phyloP scores from a whole-genome alignment of 2,888 invertebrate species.

The Eupeodes luniger region DNA sequence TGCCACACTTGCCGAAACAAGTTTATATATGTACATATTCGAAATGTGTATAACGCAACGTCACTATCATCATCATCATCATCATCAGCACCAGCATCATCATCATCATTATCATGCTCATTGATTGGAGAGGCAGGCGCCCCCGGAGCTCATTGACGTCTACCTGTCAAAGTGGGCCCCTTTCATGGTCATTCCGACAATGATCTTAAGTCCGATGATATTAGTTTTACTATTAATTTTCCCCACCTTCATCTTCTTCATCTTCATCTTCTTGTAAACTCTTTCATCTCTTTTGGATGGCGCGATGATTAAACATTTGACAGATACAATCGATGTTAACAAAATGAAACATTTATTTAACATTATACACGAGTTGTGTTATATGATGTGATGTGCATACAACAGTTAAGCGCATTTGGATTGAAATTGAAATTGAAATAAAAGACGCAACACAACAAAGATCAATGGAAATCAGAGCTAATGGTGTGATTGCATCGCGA shows the following conservation, averaged over 20 bases:
- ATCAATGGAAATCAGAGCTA: conserved; percentile 62
- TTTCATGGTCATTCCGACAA: conserved; percentile 23
- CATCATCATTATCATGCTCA: conserved; percentile 48
- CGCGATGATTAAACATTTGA: conserved; percentile 73
- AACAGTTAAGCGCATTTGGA: not conserved
- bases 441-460: conserved; percentile 34
- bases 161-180: conserved; percentile 56
- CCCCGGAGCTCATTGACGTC: conserved; percentile 58
- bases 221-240: conserved; percentile 73
- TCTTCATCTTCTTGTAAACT: too few species aligned
- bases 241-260: not conserved
- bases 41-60: not conserved
- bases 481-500: conserved; percentile 69
- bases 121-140: conserved; percentile 63
- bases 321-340: conserved; percentile 59
- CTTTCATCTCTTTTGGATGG: not conserved
- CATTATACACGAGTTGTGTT: conserved; percentile 5
- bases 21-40: conserved; percentile 36
- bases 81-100: conserved; percentile 37
- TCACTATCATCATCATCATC: not conserved
- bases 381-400: too few species aligned
- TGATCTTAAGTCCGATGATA: conserved; percentile 47
- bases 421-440: conserved; percentile 32
- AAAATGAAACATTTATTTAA: conserved; percentile 49
- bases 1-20: conserved; percentile 73